Base-by-base conservation (phyloP, 1,140 invertebrate species). In the Schlechtendalia chinensis region DNA sequence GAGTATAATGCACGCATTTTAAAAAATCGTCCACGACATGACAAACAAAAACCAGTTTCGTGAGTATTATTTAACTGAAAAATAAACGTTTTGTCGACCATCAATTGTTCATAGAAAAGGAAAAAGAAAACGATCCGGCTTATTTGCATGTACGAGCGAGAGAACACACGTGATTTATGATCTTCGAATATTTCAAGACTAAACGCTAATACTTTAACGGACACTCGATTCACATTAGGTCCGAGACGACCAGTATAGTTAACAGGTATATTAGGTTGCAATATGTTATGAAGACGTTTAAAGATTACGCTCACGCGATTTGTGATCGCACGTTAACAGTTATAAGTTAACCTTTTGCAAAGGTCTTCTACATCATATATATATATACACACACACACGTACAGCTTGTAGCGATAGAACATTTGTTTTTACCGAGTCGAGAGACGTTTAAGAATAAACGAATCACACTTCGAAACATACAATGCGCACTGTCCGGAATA, bases 191-290 rank as follows among this genome's bases (percentile, higher is more conserved):
- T 69, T 16, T n/a, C n/a, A n/a, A 69, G 47, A 22, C 63, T 19
- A 2, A 47, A 47, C 12, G 24, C 10, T 47, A 24, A 39, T 45
- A 69, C 16, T 69, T 2, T 17, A 58, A 74, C 10, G n/a, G 11
- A 39, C 53, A 56, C 29, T n/a, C 29, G 71, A 74, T 74, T 74
- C 54, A n/a, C n/a, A 22, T 74, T 11, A 74, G 32, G 11, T 74
- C 53, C 32, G 14, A 56, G 27, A n/a, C 5, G 47, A 74, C n/a
- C n/a, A n/a, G n/a, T n/a, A n/a, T 74, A 74, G 29, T 27, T 24
- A 54, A 58, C 22, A 56, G 17, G 19, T 6, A n/a, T n/a, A 54
- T 32, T 22, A 1, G 29, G 24, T 54, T 54, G 24, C 16, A 14
- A 67, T n/a, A n/a, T 16, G 14, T 16, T 22, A 22, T 27, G 53